Conservation (phyloP, 64 coral and sea anemone genomes). For the Astreopora myriophthalma region DNA sequence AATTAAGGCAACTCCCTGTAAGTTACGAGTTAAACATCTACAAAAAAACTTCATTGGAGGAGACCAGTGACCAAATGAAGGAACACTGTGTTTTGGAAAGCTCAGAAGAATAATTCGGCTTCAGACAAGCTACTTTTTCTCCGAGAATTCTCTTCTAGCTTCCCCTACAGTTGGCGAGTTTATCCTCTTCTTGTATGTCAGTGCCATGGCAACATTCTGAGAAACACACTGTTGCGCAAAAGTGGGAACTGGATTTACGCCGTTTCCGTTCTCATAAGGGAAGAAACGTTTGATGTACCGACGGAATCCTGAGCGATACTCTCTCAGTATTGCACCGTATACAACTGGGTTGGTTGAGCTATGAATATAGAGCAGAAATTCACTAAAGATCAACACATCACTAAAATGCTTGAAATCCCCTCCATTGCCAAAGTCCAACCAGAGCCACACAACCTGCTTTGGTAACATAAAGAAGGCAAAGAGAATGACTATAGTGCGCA, state of each 20-base stretch:
- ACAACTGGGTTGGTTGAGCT: conserved; percentile 85
- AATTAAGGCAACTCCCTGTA: too few species aligned
- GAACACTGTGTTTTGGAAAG: too few species aligned
- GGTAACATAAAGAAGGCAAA: conserved; percentile 88
- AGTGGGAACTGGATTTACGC: background rate
- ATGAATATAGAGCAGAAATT: conserved; percentile 84
- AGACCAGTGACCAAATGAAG: too few species aligned
- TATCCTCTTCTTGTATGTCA: background rate
- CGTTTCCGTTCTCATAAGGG: background rate
- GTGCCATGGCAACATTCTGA: background rate
- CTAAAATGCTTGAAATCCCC: conserved; percentile 37
- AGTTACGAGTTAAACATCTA: too few species aligned
- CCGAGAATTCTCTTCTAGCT: too few species aligned
- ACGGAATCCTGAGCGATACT: conserved; percentile 72
- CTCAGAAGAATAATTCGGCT: too few species aligned
- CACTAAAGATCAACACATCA: conserved; percentile 65
- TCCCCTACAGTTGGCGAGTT: too few species aligned
- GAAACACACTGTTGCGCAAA: background rate
- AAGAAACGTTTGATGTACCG: conserved; percentile 39
- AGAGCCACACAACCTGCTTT: conserved; percentile 84
- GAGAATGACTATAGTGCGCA: conserved; percentile 66
- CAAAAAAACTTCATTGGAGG: too few species aligned
- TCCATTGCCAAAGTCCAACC: conserved; percentile 77
- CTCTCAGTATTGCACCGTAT: conserved; percentile 73
- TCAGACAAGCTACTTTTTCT: too few species aligned